Evolutionary conservation across 1,140 invertebrate species (phyloP), one percentile per base, ranked within the genome.

Genomic region (Anagrus nilaparvatae): DNA sequence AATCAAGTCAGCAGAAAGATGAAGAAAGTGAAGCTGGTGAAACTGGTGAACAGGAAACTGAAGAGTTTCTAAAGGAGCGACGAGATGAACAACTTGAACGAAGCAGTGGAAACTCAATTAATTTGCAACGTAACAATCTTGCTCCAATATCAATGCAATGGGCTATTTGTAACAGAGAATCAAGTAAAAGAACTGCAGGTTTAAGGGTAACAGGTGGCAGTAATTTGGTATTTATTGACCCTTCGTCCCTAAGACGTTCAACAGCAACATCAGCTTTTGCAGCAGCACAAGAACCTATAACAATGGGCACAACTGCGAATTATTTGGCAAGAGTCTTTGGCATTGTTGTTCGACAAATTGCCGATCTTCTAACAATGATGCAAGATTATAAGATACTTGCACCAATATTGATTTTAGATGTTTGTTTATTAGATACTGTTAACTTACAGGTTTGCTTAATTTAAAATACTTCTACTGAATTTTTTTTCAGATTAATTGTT

Each of bases 81-180:
- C n/a, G 76, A 9, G 84, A 87, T 48, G 88, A 94, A 56, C 81
- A 87, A 53, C 68, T 93, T 2, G 90, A 93, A 63, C 70, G 88
- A 21, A 71, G 82, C 51, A 75, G 70, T 71, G 74, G 69, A 53
- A 54, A 70, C 70, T 20, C 70, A 17, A 71, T 71, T 16, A 70
- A 77, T 46, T 78, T 83, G n/a, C 80, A 85, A 38, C 77, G 90
- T 24, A 82, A 75, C 46, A 85, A 89, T 67, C 70, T 95, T 24
- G 88, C 92, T 1, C 91, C 93, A 4, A 85, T 95, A 53, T 90
- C 90, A 32, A 94, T 97, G 87, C 92, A 97, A 64, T 97, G 94
- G 93, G 94, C 93, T 1, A 89, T 97, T 44, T 73, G 94, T 59
- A 85, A 77, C 48, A 70, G 86, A 27, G 84, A 79, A 53, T 69